Conservation (phyloP, 1,140 invertebrate genomes). For the Drosophila virilis region DNA sequence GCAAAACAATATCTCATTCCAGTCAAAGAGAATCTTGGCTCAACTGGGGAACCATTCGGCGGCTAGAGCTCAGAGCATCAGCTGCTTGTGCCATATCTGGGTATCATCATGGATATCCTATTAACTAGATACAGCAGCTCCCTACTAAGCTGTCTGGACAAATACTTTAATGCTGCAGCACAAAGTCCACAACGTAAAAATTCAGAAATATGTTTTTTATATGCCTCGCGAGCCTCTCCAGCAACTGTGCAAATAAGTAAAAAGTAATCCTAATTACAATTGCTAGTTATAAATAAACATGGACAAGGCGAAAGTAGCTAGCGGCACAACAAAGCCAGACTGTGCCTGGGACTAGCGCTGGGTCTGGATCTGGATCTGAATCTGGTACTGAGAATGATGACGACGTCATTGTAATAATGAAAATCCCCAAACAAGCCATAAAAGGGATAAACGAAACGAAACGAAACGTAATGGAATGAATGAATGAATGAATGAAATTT, state of each 20-base stretch:
- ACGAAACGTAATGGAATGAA: conserved; percentile 59
- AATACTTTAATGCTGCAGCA: conserved; percentile 64
- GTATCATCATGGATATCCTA: conserved; percentile 51
- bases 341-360: background rate
- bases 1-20: background rate
- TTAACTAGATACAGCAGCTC: conserved; percentile 48
- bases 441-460: conserved; percentile 76
- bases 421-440: conserved; percentile 80
- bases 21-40: background rate
- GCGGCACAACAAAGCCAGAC: conserved; percentile 27
- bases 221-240: conserved; percentile 47
- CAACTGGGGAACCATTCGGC: background rate
- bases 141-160: conserved; percentile 68
- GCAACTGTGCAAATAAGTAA: conserved; percentile 79
- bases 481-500: conserved; percentile 55
- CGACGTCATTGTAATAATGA: conserved; percentile 71
- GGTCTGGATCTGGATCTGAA: conserved; percentile 2
- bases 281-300: conserved; percentile 81
- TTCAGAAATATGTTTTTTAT: conserved; percentile 74
- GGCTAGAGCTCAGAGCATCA: conserved; percentile 24
- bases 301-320: conserved; percentile 45
- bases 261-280: conserved; percentile 82
- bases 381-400: conserved; percentile 35
- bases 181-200: conserved; percentile 61
- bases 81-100: conserved; percentile 45